Evolutionary conservation across 2,113 vertebrate species (phyloP).

Genomic region (Gallinago paraguaiae): DNA sequence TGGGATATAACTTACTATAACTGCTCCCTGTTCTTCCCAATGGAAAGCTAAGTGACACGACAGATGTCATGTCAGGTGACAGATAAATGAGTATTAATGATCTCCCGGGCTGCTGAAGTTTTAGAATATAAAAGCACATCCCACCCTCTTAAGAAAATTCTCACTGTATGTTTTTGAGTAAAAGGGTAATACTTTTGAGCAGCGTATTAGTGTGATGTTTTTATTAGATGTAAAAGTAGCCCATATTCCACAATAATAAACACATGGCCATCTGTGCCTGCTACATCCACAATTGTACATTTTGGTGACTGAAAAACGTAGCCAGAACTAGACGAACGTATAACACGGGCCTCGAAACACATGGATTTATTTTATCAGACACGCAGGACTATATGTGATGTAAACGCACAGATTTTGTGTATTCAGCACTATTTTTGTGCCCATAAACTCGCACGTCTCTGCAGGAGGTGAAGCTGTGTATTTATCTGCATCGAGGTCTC

Average conservation of each 20-base stretch:
- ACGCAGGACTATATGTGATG: neutral
- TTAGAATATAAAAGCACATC: neutral
- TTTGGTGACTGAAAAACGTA: neutral
- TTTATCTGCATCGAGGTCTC: rapidly evolving
- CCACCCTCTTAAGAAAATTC: neutral
- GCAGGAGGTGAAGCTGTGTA: neutral
- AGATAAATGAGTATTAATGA: slow-evolving; percentile 23
- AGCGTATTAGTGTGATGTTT: neutral
- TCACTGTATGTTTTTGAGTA: neutral
- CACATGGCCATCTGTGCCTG: rapidly evolving
- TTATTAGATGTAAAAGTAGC: neutral
- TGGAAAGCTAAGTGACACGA: slow-evolving; percentile 28
- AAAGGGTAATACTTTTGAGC: neutral
- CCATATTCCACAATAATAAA: neutral
- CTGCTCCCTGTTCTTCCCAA: slow-evolving; percentile 23
- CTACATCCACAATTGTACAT: neutral
- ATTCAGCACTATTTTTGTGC: rapidly evolving
- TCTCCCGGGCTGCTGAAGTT: neutral
- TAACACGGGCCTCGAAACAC: rapidly evolving
- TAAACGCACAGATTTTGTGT: rapidly evolving
- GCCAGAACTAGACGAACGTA: neutral
- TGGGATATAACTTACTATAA: slow-evolving; percentile 37
- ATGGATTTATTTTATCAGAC: neutral
- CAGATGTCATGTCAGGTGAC: slow-evolving; percentile 52
- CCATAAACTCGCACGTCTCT: neutral